These are phyloP conservation scores for Oreohelix idahoensis DNA, from an alignment of 1,140 invertebrate species.

Conservation along the genomic window DNA sequence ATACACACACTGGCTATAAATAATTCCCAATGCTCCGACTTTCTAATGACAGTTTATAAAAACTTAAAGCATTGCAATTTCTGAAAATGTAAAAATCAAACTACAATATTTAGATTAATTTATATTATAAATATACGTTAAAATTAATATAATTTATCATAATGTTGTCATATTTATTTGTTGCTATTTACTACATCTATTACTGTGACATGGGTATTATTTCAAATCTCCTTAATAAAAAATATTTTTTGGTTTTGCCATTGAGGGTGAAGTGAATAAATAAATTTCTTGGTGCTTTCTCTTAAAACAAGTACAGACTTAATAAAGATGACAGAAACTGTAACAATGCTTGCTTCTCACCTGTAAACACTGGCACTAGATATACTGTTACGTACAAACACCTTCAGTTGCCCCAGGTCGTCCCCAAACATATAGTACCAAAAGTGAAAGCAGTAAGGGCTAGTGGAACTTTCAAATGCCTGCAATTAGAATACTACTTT, in stretches of 20 bases:
- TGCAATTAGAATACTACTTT: not conserved
- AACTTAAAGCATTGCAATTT: not conserved
- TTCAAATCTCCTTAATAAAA: too few relatives aligned
- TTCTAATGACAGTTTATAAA: not conserved
- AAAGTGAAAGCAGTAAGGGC: not conserved
- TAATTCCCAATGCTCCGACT: not conserved
- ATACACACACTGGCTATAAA: too few relatives aligned
- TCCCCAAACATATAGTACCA: slow-evolving; percentile 9
- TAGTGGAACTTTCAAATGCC: not conserved
- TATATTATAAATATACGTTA: too few relatives aligned
- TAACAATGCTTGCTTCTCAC: not conserved
- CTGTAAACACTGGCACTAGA: not conserved
- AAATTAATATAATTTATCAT: too few relatives aligned
- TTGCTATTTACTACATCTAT: too few relatives aligned
- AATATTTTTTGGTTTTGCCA: not conserved
- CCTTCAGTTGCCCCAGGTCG: not conserved
- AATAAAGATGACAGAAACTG: not conserved
- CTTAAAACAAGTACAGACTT: not conserved
- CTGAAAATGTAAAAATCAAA: not conserved
- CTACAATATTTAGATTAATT: not conserved
- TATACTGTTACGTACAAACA: not conserved
- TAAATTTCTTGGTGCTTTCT: not conserved
- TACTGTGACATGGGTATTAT: too few relatives aligned
- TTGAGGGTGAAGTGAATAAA: not conserved
- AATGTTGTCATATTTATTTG: too few relatives aligned